Conservation (phyloP, 2,113 vertebrate species). For the Hemiscyllium ocellatum region DNA sequence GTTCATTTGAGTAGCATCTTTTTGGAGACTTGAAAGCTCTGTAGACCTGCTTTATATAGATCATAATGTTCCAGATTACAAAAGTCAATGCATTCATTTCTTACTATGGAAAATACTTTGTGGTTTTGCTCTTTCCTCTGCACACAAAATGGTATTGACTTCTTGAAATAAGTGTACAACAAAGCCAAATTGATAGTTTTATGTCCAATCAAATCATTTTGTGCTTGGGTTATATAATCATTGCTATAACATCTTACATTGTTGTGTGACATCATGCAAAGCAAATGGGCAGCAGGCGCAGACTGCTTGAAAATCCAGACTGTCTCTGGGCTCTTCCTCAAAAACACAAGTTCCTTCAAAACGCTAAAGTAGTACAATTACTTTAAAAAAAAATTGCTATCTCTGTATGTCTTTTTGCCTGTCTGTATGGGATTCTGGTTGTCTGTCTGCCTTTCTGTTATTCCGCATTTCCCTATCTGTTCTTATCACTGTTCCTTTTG, state of each 20-base stretch:
- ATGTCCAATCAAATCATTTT: background rate
- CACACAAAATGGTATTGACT: background rate
- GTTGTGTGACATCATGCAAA: background rate
- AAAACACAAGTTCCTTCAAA: background rate
- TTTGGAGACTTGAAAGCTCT: background rate
- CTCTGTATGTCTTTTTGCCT: background rate
- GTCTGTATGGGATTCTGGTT: background rate
- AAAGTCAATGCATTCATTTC: background rate
- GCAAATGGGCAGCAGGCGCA: background rate
- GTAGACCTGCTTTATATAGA: background rate
- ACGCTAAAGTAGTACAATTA: background rate
- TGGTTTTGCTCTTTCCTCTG: background rate
- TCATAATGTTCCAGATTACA: background rate
- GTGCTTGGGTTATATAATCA: background rate
- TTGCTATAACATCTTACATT: background rate
- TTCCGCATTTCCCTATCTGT: conserved; percentile 9
- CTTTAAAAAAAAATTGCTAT: background rate
- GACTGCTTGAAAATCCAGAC: background rate
- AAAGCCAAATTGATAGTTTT: background rate
- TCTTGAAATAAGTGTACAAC: background rate
- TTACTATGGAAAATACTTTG: background rate
- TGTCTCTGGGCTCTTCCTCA: background rate
- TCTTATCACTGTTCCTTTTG: conserved; percentile 9
- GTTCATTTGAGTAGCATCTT: background rate
- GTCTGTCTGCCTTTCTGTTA: background rate